Conservation (phyloP, 2,797 vertebrate species). For the Pitangus sulphuratus region DNA sequence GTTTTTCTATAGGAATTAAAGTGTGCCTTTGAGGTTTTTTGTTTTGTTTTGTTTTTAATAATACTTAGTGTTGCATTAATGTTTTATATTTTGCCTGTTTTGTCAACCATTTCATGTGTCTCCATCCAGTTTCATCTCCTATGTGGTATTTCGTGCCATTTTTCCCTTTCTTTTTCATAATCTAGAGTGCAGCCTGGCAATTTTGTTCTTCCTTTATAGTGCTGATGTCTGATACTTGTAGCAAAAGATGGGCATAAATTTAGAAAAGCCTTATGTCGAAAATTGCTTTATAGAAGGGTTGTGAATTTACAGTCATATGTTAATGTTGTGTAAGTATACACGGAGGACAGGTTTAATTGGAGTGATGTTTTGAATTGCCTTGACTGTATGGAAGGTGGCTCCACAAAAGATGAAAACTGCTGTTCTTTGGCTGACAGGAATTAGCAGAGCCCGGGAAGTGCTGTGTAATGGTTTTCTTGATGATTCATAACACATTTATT, state of each 20-base stretch:
- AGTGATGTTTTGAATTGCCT: not conserved
- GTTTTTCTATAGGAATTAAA: not conserved
- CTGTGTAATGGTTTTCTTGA: conserved; percentile 18
- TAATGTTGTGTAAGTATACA: not conserved
- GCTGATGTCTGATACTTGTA: not conserved
- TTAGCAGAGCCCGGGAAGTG: not conserved
- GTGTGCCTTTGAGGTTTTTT: not conserved
- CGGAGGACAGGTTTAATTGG: not conserved
- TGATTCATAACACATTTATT: not conserved
- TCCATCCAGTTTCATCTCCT: not conserved
- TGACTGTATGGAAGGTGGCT: not conserved
- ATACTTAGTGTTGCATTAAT: not conserved
- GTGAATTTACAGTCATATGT: not conserved
- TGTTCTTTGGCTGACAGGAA: not conserved
- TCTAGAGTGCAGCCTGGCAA: not conserved
- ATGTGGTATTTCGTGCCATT: not conserved
- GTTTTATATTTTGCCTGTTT: not conserved
- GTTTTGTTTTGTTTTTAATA: not conserved
- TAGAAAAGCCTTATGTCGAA: not conserved
- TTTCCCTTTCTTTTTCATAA: not conserved
- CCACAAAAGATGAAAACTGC: not conserved
- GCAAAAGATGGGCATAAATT: not conserved
- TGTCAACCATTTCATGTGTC: not conserved
- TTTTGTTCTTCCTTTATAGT: not conserved
- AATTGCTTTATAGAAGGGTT: not conserved